phyloP scores from a whole-genome alignment of 2,888 invertebrate species.

The Metellina segmentata region DNA sequence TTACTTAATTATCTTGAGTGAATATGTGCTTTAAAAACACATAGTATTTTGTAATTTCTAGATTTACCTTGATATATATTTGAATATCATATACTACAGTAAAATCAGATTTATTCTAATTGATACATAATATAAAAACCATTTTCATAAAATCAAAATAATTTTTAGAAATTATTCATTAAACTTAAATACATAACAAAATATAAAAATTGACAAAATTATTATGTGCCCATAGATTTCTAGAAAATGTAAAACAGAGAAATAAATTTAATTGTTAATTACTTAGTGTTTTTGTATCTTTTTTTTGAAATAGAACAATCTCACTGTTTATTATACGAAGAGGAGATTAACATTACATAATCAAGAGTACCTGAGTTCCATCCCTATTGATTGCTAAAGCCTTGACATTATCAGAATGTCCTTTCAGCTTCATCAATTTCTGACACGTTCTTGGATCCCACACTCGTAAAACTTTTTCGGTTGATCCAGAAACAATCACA shows the following conservation, averaged over 20 bases:
- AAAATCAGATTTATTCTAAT: no score
- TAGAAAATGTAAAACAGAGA: not conserved
- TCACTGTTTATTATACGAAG: not conserved
- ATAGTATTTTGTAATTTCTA: no score
- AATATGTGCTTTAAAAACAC: no score
- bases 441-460: conserved; percentile 98
- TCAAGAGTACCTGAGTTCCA: conserved; percentile 85
- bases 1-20: no score
- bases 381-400: conserved; percentile 96
- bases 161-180: no score
- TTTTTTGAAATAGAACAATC: not conserved
- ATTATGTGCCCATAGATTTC: not conserved
- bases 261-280: not conserved
- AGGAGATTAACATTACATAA: not conserved
- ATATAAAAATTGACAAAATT: not conserved
- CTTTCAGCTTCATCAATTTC: conserved; percentile 96
- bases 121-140: no score
- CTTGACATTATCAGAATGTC: conserved; percentile 98
- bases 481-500: conserved; percentile 97
- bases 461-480: conserved; percentile 95
- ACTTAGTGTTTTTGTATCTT: not conserved
- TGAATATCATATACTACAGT: no score
- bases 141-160: no score
- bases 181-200: no score
- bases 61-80: no score